These are phyloP conservation scores for Hyposoter didymator DNA, from an alignment of 2,888 invertebrate species.

Conservation along the genomic window DNA sequence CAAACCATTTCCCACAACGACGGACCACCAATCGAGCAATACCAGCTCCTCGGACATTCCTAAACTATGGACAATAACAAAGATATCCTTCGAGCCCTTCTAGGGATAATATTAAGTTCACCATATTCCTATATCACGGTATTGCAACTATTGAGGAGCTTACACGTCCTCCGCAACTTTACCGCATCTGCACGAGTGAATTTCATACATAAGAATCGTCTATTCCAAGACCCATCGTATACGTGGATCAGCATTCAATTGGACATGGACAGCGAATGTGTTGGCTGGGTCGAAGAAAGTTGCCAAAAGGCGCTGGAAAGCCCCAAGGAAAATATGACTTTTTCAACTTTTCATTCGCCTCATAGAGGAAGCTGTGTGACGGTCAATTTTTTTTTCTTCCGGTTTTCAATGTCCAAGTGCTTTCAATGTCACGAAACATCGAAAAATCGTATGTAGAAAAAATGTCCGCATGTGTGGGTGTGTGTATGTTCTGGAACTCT, in stretches of 20 bases:
- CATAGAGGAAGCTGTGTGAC: too few relatives aligned
- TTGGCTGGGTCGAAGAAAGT: background rate
- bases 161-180: conserved; percentile 55
- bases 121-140: conserved; percentile 37
- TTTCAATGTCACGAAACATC: too few relatives aligned
- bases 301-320: background rate
- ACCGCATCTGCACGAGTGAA: conserved; percentile 73
- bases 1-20: conserved; percentile 32
- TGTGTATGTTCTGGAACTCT: too few relatives aligned
- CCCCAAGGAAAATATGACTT: too few relatives aligned
- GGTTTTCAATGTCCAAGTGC: too few relatives aligned
- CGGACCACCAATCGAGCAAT: conserved; percentile 42
- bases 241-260: conserved; percentile 80
- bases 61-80: conserved; percentile 76
- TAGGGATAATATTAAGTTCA: conserved; percentile 67
- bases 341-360: background rate
- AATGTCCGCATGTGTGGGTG: too few relatives aligned
- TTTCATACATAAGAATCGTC: conserved; percentile 81
- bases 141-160: conserved; percentile 44
- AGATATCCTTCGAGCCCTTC: conserved; percentile 72
- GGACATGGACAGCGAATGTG: conserved; percentile 61
- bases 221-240: conserved; percentile 61
- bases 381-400: too few relatives aligned
- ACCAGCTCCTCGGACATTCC: conserved; percentile 37
- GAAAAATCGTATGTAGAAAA: too few relatives aligned